These are phyloP conservation scores for Simalia tracyae DNA, from an alignment of 2,797 vertebrate species.

Conservation along the genomic window DNA sequence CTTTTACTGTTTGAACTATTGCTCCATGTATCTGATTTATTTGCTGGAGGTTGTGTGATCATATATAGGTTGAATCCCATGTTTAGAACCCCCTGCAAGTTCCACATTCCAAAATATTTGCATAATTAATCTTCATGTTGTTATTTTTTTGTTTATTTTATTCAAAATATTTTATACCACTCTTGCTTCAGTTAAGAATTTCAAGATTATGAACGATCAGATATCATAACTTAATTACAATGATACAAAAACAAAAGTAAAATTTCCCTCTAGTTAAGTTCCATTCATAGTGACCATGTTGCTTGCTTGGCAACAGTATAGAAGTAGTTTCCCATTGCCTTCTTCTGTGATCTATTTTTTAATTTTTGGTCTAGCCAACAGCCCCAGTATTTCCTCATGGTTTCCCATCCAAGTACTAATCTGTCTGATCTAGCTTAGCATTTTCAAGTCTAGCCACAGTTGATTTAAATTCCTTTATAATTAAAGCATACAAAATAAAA, in stretches of 20 bases:
- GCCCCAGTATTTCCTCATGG: neutral
- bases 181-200: neutral
- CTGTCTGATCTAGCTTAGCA: neutral
- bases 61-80: neutral
- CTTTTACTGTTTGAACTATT: neutral
- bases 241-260: neutral
- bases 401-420: neutral
- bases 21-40: neutral
- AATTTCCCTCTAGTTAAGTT: neutral
- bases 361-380: neutral
- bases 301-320: neutral
- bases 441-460: neutral
- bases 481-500: neutral
- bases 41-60: neutral
- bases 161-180: neutral
- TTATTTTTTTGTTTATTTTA: neutral
- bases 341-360: neutral
- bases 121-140: neutral
- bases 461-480: neutral
- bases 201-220: neutral
- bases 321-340: neutral
- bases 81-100: neutral
- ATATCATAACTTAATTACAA: neutral
- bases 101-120: neutral
- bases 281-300: neutral